A percentile compares a stretch with the other conserved stretches of the same genome.
Conservation (phyloP, 2,797 vertebrate species). For the Silurus lanzhouensis region DNA sequence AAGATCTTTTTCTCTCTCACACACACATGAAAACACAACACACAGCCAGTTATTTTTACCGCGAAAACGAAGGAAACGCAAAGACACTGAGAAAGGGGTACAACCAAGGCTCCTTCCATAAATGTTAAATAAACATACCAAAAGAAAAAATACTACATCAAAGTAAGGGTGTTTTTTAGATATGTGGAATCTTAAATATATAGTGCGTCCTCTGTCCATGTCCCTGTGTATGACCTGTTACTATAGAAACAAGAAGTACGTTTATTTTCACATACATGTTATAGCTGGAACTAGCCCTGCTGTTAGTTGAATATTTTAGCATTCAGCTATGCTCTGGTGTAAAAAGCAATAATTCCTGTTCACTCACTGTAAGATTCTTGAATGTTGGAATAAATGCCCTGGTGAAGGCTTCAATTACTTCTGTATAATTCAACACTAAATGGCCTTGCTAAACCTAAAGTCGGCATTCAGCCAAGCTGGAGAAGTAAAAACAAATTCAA, state of each 20-base stretch:
- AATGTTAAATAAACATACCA: too few species aligned
- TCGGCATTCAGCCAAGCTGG: neutral
- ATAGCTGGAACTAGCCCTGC: neutral
- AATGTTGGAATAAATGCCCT: neutral
- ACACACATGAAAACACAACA: too few species aligned
- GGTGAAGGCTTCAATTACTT: neutral
- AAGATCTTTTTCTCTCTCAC: too few species aligned
- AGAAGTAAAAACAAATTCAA: neutral
- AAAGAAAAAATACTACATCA: too few species aligned
- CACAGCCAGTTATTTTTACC: too few species aligned
- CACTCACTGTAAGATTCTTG: neutral
- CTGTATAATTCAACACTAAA: conserved; percentile 3
- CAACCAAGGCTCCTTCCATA: too few species aligned
- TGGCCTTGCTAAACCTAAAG: neutral
- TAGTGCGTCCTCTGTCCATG: neutral
- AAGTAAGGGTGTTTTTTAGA: too few species aligned
- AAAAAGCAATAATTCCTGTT: neutral
- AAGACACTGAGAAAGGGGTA: too few species aligned
- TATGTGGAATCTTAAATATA: neutral
- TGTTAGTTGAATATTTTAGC: neutral
- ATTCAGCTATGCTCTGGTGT: neutral
- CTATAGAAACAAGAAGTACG: neutral
- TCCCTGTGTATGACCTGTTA: neutral
- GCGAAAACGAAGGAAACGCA: too few species aligned
- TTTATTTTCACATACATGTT: neutral